These are phyloP conservation scores for Cossypha heuglini DNA, from an alignment of 2,797 vertebrate genomes.

Conservation along the genomic window DNA sequence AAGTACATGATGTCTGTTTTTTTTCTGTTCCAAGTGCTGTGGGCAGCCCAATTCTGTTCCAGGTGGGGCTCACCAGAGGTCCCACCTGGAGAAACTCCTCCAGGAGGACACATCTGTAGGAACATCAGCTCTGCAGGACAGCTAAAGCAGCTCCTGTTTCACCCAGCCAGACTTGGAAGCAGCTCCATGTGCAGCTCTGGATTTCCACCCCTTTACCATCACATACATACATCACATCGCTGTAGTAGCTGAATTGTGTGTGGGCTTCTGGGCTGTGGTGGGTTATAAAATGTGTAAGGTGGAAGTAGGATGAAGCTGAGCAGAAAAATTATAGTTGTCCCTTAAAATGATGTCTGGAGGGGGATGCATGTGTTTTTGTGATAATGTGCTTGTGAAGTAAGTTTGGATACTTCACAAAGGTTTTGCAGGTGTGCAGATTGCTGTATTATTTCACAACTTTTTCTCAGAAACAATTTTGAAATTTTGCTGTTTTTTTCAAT, in stretches of 20 bases:
- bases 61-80: background rate
- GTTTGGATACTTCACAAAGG: background rate
- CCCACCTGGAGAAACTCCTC: background rate
- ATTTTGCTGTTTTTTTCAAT: background rate
- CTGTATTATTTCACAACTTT: background rate
- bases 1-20: background rate
- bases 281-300: background rate
- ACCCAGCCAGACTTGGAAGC: background rate
- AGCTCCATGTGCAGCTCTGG: background rate
- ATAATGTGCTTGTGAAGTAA: background rate
- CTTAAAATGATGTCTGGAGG: background rate
- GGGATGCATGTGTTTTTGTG: background rate
- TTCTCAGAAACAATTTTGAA: background rate
- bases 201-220: rapidly evolving
- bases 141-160: background rate
- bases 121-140: background rate
- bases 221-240: rapidly evolving
- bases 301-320: background rate
- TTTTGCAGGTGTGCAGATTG: background rate
- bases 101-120: background rate
- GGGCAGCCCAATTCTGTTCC: background rate
- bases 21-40: background rate
- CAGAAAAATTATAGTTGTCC: background rate
- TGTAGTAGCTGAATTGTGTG: background rate
- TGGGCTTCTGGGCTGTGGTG: background rate